Conservation (phyloP, 2,113 vertebrate species). For the Dermatemys mawii region DNA sequence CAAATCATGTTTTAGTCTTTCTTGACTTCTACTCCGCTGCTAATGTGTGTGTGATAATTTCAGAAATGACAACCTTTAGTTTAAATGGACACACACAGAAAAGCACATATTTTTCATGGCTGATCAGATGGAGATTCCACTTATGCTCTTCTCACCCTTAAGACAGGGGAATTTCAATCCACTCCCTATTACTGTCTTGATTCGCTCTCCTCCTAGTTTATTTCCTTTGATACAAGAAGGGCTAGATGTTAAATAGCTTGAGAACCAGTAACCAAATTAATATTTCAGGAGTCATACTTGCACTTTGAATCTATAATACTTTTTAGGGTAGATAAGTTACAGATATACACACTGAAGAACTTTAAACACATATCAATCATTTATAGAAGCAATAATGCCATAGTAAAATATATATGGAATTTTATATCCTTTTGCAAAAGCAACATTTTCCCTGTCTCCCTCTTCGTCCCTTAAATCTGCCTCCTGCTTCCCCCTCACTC, state of each 20-base stretch:
- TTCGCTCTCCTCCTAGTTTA: neutral
- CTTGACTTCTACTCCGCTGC: neutral
- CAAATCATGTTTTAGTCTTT: neutral
- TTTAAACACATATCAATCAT: neutral
- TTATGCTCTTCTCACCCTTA: neutral
- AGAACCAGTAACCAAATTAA: neutral
- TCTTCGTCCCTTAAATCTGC: neutral
- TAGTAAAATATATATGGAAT: neutral
- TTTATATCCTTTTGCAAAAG: neutral
- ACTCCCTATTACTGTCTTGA: neutral
- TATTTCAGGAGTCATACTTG: neutral
- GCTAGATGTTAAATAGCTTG: neutral
- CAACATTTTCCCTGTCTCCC: neutral
- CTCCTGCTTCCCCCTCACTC: neutral
- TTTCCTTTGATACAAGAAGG: neutral
- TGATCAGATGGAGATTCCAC: neutral
- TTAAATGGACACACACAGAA: neutral
- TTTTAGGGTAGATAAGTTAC: neutral
- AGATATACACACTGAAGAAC: neutral
- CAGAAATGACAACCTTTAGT: neutral
- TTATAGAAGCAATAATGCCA: neutral
- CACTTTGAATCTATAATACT: neutral
- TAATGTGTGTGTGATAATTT: neutral
- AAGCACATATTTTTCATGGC: neutral
- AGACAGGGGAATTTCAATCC: neutral